Evolutionary conservation across 2,888 invertebrate species (phyloP), one percentile per base, ranked within the genome.

Genomic region (Rhabditoides inermis): DNA sequence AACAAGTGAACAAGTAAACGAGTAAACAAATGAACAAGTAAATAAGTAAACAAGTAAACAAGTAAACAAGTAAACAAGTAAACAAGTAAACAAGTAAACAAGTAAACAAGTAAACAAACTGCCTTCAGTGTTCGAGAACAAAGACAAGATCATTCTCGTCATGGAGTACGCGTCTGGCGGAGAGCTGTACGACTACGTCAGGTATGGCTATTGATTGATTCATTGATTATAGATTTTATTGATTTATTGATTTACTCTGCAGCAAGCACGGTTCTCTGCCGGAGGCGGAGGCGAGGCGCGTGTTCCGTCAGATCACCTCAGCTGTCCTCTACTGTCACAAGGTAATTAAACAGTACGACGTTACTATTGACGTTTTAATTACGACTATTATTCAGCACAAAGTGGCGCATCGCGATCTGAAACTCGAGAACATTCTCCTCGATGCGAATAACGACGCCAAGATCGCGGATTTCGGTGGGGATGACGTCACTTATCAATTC

Each of bases 91-190:
- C n/a, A n/a, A n/a, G n/a, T n/a, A n/a, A n/a, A n/a, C n/a, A n/a
- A n/a, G n/a, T n/a, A n/a, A n/a, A n/a, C n/a, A n/a, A 7, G 20
- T 39, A 6, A 39, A 39, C 12, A 30, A 12, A 30, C n/a, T 23
- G 18, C 3, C 82, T 83, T 62, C 81, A 90, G 95, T 98, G 71
- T 98, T 98, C 82, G 98, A 98, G 83, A 98, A 95, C 82, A 86
- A 89, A 76, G 95, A 98, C 81, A 92, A 94, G 82, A 95, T 98
- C 85, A 92, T 98, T 69, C 83, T 98, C 65, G 94, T 98, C 30
- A 94, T 98, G 94, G 95, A 98, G 81, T 95, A 92, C 79, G 95
- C 95, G 63, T 88, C 88, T 56, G 95, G 95, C 55, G 95, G 98
- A 55, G 98, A 98, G 81, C 82, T 98, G 28, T 98, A 95, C 78